Evolutionary conservation across 2,888 invertebrate species (phyloP).

Genomic region (Melanostoma mellinum): DNA sequence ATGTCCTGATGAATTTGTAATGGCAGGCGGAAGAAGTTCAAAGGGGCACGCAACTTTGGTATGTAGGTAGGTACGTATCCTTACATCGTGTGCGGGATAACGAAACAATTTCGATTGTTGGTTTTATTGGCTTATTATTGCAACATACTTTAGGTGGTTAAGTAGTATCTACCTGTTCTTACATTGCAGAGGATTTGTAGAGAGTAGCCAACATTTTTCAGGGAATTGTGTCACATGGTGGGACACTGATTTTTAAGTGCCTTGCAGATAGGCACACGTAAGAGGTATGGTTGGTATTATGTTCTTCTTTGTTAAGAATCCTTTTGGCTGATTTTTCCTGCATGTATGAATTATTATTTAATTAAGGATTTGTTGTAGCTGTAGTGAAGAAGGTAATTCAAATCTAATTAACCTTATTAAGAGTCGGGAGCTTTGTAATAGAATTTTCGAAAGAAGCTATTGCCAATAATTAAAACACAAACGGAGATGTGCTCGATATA

Average conservation of each 20-base stretch:
- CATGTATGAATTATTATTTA: no score
- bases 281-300: neutral
- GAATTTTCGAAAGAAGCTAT: no score
- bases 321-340: no score
- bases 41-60: constrained; percentile 52
- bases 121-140: constrained; percentile 66
- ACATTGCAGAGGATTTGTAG: neutral
- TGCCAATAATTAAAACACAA: no score
- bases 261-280: no score
- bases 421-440: no score
- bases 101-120: constrained; percentile 60
- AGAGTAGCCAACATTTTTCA: neutral
- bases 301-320: no score
- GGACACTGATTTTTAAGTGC: neutral
- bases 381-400: no score
- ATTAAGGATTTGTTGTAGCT: no score
- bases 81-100: constrained; percentile 20
- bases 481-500: no score
- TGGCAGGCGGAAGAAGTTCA: constrained; percentile 63
- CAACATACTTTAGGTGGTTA: constrained; percentile 39
- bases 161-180: neutral
- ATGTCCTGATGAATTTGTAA: constrained; percentile 70
- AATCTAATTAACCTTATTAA: no score
- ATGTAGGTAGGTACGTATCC: constrained; percentile 8
- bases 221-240: neutral